Percentiles rank a stretch among this genome's conserved stretches.
These are phyloP conservation scores for Eleginops maclovinus DNA, from an alignment of 2,113 vertebrate species.

Conservation along the genomic window DNA sequence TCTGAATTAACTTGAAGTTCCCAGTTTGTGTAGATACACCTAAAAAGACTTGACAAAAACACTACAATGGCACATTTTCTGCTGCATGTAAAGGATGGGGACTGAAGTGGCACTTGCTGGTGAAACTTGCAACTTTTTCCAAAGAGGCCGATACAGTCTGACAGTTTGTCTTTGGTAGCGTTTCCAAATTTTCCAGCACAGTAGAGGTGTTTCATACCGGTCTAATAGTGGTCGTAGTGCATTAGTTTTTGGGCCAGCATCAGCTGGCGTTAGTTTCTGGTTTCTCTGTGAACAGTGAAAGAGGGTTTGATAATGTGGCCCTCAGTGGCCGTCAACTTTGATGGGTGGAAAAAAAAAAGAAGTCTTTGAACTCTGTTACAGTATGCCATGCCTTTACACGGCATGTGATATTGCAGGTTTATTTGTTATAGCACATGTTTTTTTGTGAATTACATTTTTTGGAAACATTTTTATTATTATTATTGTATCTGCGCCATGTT, in stretches of 20 bases:
- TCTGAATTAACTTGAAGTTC: constrained; percentile 40
- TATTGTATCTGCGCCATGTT: constrained; percentile 87
- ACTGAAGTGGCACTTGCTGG: constrained; percentile 64
- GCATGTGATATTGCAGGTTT: constrained; percentile 84
- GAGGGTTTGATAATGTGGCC: constrained; percentile 73
- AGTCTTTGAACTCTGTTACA: constrained; percentile 80
- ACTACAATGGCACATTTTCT: constrained; percentile 46
- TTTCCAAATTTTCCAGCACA: constrained; percentile 84
- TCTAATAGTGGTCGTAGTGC: constrained; percentile 86
- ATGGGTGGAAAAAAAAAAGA: constrained; percentile 68
- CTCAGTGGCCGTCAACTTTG: constrained; percentile 76
- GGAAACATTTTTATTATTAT: constrained; percentile 85
- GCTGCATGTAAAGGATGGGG: constrained; percentile 62
- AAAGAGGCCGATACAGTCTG: constrained; percentile 77
- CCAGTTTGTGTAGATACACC: constrained; percentile 27
- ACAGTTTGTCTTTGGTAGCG: constrained; percentile 86
- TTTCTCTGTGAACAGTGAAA: constrained; percentile 82
- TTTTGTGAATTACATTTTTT: constrained; percentile 84
- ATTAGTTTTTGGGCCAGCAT: constrained; percentile 83
- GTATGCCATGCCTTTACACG: constrained; percentile 78
- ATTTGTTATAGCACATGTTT: constrained; percentile 85
- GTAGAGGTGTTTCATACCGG: constrained; percentile 85
- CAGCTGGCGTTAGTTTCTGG: constrained; percentile 81
- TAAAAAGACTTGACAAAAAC: constrained; percentile 40
- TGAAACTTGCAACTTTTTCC: constrained; percentile 71